A percentile compares a stretch with the other conserved stretches of the same genome.
Evolutionary conservation across 2,888 invertebrate species (phyloP).

Genomic region (Hypena proboscidalis): DNA sequence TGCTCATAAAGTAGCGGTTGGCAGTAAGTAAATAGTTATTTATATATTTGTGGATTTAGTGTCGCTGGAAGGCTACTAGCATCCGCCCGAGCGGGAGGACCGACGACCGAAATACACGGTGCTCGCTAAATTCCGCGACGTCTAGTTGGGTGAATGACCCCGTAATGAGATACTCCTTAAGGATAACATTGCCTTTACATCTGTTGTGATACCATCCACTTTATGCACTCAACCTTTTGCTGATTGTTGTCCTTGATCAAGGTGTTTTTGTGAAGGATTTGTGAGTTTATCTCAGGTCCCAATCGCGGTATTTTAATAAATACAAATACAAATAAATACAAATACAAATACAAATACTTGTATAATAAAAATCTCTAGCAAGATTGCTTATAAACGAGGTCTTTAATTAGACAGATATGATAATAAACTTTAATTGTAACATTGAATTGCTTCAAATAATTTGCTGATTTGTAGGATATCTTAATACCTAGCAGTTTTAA

Average conservation of each 20-base stretch:
- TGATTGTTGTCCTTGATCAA: constrained; percentile 23
- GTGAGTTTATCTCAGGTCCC: neutral
- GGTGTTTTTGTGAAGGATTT: constrained; percentile 10
- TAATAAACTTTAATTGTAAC: no score
- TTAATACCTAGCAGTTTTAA: no score
- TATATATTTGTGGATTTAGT: constrained; percentile 75
- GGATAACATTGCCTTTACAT: constrained; percentile 49
- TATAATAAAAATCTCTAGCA: no score
- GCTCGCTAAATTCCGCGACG: constrained; percentile 81
- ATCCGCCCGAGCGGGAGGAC: constrained; percentile 70
- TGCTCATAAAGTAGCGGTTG: constrained; percentile 52
- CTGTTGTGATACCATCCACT: constrained; percentile 28
- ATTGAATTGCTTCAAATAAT: no score
- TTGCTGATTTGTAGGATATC: no score
- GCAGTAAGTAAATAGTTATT: constrained; percentile 67
- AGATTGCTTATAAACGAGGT: no score
- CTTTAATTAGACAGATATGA: no score
- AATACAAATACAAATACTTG: no score
- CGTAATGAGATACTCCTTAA: constrained; percentile 55
- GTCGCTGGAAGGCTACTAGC: constrained; percentile 72
- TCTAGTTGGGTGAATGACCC: constrained; percentile 79
- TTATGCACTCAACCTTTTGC: constrained; percentile 24
- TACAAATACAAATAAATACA: no score
- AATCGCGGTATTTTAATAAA: neutral
- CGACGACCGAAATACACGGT: constrained; percentile 75